Base-by-base conservation (phyloP, 2,888 invertebrate species). In the Caenorhabditis becei region DNA sequence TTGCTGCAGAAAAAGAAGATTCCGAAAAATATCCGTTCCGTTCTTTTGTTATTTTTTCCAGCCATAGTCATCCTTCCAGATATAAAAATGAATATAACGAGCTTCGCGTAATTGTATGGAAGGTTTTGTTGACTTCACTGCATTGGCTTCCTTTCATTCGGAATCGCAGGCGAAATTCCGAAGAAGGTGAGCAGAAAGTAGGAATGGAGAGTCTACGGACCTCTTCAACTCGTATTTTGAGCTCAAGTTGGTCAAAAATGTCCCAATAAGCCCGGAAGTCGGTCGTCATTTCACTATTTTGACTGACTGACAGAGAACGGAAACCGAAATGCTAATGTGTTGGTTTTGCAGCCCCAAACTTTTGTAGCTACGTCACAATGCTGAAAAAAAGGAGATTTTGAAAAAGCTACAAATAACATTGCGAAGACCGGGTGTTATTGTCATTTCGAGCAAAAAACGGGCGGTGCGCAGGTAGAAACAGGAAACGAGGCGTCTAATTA, bases 101-200 rank as follows among this genome's bases (percentile, higher is more conserved):
- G 47, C 18, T 35, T 65, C 37, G 37, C 35, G 49, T 59, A 69
- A 51, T 69, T 69, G 49, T 59, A 59, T 56, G 44, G 49, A 69
- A 59, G 67, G 58, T 69, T 56, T 69, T 69, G 67, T 69, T 69
- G 67, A 69, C 47, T 47, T 47, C 56, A 16, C 16, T 47, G 20
- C n/a, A 56, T 47, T 67, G 53, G 37, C 44, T 28, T 26, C 16
- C 58, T 58, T 69, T 69, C 49, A 26, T 56, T 49, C 44, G n/a
- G n/a, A 56, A 56, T 58, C 18, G 32, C n/a, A 47, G 47, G 4
- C n/a, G n/a, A 14, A 41, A 41, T 41, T 41, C 41, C 41, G 26
- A 67, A 44, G 51, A n/a, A 5, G 14, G 14, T 7, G 14, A 23
- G 26, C 11, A 23, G 44, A 56, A 66, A 56, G 51, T 32, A 32